Base-by-base conservation (phyloP, 30 jellyfish, hydroid and myxozoan genomes). In the Nemopilema nomurai region DNA sequence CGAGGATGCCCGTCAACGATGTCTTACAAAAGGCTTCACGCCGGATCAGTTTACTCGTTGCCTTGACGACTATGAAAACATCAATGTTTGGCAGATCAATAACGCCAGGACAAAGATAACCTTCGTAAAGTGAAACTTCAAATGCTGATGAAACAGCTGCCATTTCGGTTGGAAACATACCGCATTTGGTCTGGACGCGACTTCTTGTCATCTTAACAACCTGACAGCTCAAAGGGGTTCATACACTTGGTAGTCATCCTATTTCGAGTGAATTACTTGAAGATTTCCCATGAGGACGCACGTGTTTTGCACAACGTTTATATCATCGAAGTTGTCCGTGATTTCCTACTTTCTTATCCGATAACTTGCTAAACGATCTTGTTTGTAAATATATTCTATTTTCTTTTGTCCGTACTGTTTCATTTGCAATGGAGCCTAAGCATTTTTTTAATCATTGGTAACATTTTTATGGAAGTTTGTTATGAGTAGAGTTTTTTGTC, bases 31-130 rank as follows among this genome's bases (percentile, higher is more conserved):
- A 88, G 99, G 99, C 8, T 96, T 87, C 79, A 96, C 98, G 16
- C 97, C 98, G 3, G 99, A 96, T 70, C 99, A 96, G 28, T 89
- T 96, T 79, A 96, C 89, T 51, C 82, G 90, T 49, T 96, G 98
- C 57, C 83, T 96, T 18, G 85, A 76, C 21, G 97, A 89, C 77
- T 96, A 96, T 68, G 97, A 96, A 81, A 88, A 87, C 64, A 85
- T 96, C 49, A 96, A 96, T 73, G 97, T 96, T 8, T 92, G 98
- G 99, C 97, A 72, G 66, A 87, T 96, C 89, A 92, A 96, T 90
- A 91, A 76, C 77, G 97, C 98, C 31, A 80, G 92, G 71, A 91
- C 98, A 16, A 92, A 92, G 73, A 96, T 96, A 32, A 90, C 99
- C 21, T 95, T 95, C 69, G 97, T 95, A 25, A 69, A 68, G 30